These are phyloP conservation scores for Psix sp. DNA, from an alignment of 1,140 invertebrate genomes.

Conservation along the genomic window DNA sequence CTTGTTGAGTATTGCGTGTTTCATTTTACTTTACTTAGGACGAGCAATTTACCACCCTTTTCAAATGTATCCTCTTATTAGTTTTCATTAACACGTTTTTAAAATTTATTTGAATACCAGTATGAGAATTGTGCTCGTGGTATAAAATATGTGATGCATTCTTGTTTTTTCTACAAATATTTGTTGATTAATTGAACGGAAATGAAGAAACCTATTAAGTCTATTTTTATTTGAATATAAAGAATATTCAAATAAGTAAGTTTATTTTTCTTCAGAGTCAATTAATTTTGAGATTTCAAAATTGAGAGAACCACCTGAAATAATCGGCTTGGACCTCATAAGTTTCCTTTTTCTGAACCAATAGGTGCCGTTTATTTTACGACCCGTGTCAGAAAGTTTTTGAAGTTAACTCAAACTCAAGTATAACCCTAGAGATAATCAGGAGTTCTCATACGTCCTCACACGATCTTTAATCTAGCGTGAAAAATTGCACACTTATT, in stretches of 20 bases:
- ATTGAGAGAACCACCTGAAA: conserved; percentile 6
- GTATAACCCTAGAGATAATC: neutral
- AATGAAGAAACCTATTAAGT: too few relatives aligned
- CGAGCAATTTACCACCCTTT: neutral
- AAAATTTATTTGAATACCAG: too few relatives aligned
- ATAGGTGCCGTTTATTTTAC: conserved; percentile 20
- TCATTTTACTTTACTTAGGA: conserved; percentile 1
- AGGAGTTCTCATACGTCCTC: neutral
- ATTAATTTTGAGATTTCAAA: conserved; percentile 14
- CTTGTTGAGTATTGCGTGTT: neutral
- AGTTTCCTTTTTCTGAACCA: conserved; percentile 1
- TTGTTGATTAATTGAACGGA: too few relatives aligned
- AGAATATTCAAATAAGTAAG: too few relatives aligned
- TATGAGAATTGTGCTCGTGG: too few relatives aligned
- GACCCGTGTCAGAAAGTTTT: conserved; percentile 31
- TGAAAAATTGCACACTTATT: conserved; percentile 28
- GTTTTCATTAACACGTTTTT: too few relatives aligned
- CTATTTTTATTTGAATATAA: too few relatives aligned
- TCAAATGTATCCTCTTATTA: too few relatives aligned
- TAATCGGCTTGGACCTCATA: conserved; percentile 7
- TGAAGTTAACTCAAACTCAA: conserved; percentile 9
- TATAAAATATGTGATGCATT: too few relatives aligned
- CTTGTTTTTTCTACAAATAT: too few relatives aligned
- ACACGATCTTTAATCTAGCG: conserved; percentile 23
- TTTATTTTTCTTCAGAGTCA: conserved; percentile 5